Percentiles rank a stretch among this genome's conserved stretches.
These are phyloP conservation scores for Umimayanthus kanabou DNA, from an alignment of 92 coral and sea anemone species.

Conservation along the genomic window DNA sequence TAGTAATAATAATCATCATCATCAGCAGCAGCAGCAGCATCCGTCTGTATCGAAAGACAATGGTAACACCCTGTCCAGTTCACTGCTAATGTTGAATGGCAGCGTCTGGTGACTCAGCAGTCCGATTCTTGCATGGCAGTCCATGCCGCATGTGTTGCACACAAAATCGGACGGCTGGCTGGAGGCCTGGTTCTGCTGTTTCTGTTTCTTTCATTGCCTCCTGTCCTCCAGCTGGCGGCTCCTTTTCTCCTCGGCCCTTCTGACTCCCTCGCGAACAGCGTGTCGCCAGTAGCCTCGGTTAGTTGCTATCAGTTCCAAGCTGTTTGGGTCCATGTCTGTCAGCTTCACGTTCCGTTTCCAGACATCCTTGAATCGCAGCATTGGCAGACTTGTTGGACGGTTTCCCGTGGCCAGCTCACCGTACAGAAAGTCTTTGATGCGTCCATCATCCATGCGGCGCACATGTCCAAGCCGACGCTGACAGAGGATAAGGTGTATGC, in stretches of 20 bases:
- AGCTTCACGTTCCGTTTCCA: not conserved
- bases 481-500: conserved; percentile 49
- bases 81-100: not conserved
- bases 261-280: not conserved
- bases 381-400: not conserved
- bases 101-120: not conserved
- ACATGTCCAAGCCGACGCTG: conserved; percentile 62
- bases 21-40: too few relatives aligned
- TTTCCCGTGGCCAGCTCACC: not conserved
- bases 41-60: too few relatives aligned
- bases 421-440: conserved; percentile 20
- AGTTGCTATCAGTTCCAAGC: not conserved
- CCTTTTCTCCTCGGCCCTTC: conserved; percentile 1
- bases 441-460: conserved; percentile 35
- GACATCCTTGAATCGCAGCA: not conserved
- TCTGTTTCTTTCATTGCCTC: not conserved
- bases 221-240: not conserved
- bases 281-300: not conserved
- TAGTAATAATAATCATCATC: too few relatives aligned
- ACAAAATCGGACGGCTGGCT: not conserved
- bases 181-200: not conserved
- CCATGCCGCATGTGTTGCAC: not conserved
- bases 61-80: not conserved
- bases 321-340: not conserved
- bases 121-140: not conserved